phyloP scores from a whole-genome alignment of 2,888 invertebrate species.

The Coelinius sp. region DNA sequence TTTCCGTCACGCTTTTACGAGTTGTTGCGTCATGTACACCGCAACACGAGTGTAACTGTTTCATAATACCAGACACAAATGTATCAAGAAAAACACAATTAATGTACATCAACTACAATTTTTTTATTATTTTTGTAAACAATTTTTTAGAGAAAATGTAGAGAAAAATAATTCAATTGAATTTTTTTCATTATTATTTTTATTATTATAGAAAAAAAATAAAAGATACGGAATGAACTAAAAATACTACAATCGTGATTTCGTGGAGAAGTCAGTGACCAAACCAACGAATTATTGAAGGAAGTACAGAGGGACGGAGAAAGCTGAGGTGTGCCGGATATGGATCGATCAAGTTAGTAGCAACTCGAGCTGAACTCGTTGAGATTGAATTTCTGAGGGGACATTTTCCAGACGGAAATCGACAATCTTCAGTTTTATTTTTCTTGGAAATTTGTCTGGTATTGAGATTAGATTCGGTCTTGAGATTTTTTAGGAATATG shows the following conservation, averaged over 20 bases:
- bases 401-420: neutral
- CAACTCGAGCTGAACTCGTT: constrained; percentile 42
- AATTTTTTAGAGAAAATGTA: neutral
- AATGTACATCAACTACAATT: too few relatives aligned
- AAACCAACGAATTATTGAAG: neutral
- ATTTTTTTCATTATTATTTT: neutral
- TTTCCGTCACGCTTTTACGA: constrained; percentile 58
- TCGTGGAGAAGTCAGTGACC: neutral
- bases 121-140: neutral
- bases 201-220: too few relatives aligned
- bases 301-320: neutral
- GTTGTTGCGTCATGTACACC: constrained; percentile 47
- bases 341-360: constrained; percentile 32
- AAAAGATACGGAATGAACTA: constrained; percentile 2
- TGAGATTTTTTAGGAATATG: too few relatives aligned
- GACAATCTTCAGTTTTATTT: neutral
- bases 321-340: constrained; percentile 7
- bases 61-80: constrained; percentile 47
- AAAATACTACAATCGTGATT: neutral
- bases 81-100: neutral
- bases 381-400: constrained; percentile 36
- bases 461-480: too few relatives aligned
- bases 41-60: constrained; percentile 46
- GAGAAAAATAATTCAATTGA: neutral
- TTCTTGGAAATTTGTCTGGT: too few relatives aligned